Evolutionary conservation across 2,888 invertebrate genomes (phyloP).

Genomic region (Oscheius sp.): DNA sequence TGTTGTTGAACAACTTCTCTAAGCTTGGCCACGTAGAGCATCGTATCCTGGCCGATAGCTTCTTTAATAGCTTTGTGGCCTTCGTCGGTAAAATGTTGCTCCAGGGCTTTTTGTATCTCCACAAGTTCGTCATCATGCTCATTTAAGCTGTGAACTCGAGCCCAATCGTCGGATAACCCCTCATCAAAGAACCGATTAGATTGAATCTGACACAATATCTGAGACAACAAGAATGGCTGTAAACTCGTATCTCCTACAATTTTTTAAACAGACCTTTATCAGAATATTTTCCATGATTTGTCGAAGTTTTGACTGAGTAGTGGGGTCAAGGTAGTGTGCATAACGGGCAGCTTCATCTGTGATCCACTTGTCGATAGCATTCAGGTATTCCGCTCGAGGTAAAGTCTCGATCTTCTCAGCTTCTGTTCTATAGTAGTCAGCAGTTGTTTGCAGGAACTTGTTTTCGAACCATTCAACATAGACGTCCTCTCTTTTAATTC

Average conservation of each 20-base stretch:
- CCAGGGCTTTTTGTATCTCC: too few species aligned
- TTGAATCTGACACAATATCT: background rate
- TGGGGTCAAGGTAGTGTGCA: conserved; percentile 92
- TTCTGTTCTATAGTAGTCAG: conserved; percentile 92
- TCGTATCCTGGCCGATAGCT: conserved; percentile 85
- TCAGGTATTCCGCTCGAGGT: conserved; percentile 98
- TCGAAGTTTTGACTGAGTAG: conserved; percentile 83
- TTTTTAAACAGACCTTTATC: too few species aligned
- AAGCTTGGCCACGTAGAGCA: conserved; percentile 95
- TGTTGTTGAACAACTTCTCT: conserved; percentile 97
- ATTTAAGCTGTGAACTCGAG: too few species aligned
- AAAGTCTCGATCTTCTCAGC: conserved; percentile 93
- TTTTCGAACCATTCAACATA: conserved; percentile 83
- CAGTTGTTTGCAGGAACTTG: conserved; percentile 93
- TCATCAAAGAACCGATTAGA: conserved; percentile 77
- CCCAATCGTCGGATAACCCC: conserved; percentile 83
- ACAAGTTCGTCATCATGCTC: too few species aligned
- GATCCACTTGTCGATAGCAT: conserved; percentile 92
- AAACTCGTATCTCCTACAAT: too few species aligned
- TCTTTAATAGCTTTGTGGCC: conserved; percentile 92
- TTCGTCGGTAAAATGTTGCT: conserved; percentile 78
- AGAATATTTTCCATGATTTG: too few species aligned
- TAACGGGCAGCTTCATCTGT: conserved; percentile 93
- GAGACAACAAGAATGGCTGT: conserved; percentile 73
- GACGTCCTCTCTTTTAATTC: too few species aligned